Conservation (phyloP, 64 coral and sea anemone genomes). For the Montipora foliosa region DNA sequence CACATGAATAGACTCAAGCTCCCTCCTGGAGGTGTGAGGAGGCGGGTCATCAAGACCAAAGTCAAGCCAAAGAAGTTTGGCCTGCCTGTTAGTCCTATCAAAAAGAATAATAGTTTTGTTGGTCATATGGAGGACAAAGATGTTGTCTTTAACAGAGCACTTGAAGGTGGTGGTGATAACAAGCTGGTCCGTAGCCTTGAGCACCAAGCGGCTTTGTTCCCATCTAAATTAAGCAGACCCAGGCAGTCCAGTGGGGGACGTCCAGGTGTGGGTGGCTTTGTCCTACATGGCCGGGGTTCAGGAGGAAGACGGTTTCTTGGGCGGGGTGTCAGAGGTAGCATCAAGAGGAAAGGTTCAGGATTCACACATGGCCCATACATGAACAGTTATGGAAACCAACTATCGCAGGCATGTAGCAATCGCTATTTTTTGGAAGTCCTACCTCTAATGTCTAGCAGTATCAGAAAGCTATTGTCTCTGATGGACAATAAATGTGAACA, state of each 20-base stretch:
- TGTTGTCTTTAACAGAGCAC: conserved; percentile 8
- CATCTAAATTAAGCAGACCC: conserved; percentile 25
- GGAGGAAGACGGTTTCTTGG: conserved; percentile 81
- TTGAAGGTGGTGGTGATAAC: neutral
- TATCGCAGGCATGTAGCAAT: neutral
- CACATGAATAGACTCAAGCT: conserved; percentile 95
- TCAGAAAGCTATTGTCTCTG: too few species aligned
- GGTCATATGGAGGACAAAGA: conserved; percentile 22
- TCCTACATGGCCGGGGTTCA: conserved; percentile 82
- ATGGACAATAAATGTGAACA: too few species aligned
- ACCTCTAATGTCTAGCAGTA: too few species aligned
- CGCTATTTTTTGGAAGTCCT: too few species aligned
- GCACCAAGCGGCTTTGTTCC: neutral
- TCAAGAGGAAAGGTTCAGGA: conserved; percentile 48
- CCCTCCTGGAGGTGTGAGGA: conserved; percentile 61
- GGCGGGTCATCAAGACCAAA: conserved; percentile 69
- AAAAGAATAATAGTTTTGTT: conserved; percentile 16
- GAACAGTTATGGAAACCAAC: neutral
- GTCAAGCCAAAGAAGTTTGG: conserved; percentile 81
- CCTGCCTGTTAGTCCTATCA: conserved; percentile 3
- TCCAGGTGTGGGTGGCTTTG: conserved; percentile 89
- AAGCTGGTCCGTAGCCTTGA: conserved; percentile 9
- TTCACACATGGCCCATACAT: conserved; percentile 11
- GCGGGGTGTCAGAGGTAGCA: conserved; percentile 53
- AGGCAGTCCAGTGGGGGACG: conserved; percentile 53